Evolutionary conservation across 1,140 invertebrate genomes (phyloP), one percentile per base, ranked within the genome.

Genomic region (Lordiphosa collinella): DNA sequence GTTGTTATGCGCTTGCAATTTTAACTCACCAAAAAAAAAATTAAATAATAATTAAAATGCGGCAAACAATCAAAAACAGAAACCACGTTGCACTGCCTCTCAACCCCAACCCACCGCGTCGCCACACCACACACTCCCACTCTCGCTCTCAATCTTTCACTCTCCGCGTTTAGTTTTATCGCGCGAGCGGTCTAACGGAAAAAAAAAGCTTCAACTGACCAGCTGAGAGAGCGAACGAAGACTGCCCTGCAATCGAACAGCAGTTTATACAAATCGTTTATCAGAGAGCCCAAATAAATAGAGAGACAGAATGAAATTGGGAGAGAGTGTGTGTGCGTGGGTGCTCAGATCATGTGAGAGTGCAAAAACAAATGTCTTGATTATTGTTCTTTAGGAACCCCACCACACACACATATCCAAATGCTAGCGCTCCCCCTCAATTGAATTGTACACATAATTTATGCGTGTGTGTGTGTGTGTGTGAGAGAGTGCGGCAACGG

Each of bases 401-500:
- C 16, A 18, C 38, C 14, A 8, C 31, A 18, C 14, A 13, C 25
- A 38, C 50, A 6, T n/a, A n/a, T 3, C 13, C n/a, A 13, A 7
- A 7, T 2, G 4, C 11, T 10, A 7, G 5, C 14, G 3, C 16
- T 31, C 10, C n/a, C 12, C 25, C 14, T 10, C 8, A 3, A 22
- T 22, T 22, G 18, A 22, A 22, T 22, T 22, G 18, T 22, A 22
- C 18, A 22, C 18, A 22, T 22, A 22, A 22, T 41, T 11, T 44
- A 16, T 52, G 49, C 7, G 53, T 40, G 37, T 59, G 40, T 37
- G 54, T 65, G 48, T 11, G 9, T 59, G 48, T 55, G 25, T 64
- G 29, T 12, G 34, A 44, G 47, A 22, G 52, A 41, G 40, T 38
- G 34, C 48, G 56, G 59, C 64, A 74, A 68, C 54, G 38, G 63